phyloP scores from a whole-genome alignment of 2,888 invertebrate species.

The Aphidoletes aphidimyza region DNA sequence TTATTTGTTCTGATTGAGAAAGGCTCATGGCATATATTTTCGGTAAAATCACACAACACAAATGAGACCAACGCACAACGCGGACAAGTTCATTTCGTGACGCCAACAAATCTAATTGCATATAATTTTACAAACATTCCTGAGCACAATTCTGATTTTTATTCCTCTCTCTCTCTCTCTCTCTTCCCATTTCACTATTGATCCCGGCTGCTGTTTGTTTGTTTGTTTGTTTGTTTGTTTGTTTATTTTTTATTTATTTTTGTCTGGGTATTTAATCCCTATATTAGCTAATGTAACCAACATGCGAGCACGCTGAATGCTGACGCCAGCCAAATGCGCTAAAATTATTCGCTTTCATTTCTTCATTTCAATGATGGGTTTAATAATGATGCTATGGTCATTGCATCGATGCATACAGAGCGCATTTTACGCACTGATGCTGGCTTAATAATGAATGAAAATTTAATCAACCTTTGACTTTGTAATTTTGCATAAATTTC shows the following conservation, averaged over 20 bases:
- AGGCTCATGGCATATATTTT: no score
- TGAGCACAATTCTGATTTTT: neutral
- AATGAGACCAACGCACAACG: neutral
- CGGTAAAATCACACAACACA: no score
- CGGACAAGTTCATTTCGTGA: conserved; percentile 4
- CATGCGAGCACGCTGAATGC: neutral
- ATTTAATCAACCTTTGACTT: no score
- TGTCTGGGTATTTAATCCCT: no score
- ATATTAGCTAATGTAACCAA: no score
- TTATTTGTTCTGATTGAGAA: no score
- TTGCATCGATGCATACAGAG: no score
- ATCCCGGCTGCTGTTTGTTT: neutral
- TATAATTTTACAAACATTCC: neutral
- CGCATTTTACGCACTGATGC: no score
- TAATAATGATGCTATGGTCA: neutral
- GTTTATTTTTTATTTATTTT: no score
- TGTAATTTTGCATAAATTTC: no score
- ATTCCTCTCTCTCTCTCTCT: neutral
- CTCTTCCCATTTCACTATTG: neutral
- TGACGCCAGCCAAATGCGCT: neutral
- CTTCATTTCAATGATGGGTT: conserved; percentile 17
- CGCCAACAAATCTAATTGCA: conserved; percentile 24
- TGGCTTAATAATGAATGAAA: no score
- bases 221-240: no score
- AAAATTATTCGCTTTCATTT: neutral